Evolutionary conservation across 2,888 invertebrate species (phyloP), one percentile per base, ranked within the genome.

Genomic region (Philopedon plagiatum): DNA sequence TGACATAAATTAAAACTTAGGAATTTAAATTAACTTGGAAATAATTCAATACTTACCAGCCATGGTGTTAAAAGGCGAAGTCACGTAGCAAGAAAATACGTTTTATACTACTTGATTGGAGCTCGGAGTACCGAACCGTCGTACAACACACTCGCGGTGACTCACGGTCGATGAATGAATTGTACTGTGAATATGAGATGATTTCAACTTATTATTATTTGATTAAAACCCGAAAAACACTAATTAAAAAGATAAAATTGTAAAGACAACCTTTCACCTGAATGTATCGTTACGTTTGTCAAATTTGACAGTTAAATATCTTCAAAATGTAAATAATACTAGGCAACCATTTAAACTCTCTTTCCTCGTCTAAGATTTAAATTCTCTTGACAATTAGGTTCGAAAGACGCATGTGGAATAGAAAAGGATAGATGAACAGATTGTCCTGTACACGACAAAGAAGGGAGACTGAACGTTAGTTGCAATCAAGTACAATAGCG

Each of bases 141-240:
- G 72, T 67, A 72, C 56, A 41, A 62, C 67, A 72, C 67, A 66
- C 67, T 67, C 67, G 72, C 39, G 49, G 67, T 72, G 67, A 72
- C 67, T 32, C 32, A 67, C 72, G 67, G 72, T 60, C 61, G 51
- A 29, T 29, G 29, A 54, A 26, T 18, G 51, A 54, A 11, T 26
- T 3, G n/a, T n/a, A n/a, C 3, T 26, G 26, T 26, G 26, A n/a
- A 21, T 29, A 54, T 11, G 9, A 54, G 15, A 5, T 29, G 9
- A 18, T 9, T 7, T n/a, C n/a, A 15, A 54, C 19, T 29, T 29
- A 54, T 29, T 26, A 29, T 29, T 23, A 18, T 11, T 15, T 29
- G 18, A 29, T 54, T 9, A 54, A 54, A 29, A 29, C 9, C 29
- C 13, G 13, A 54, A 54, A 54, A 54, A 15, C 51, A 54, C 15